A percentile compares a stretch with the other conserved stretches of the same genome.
Conservation (phyloP, 2,888 invertebrate species). For the Calameuta pallipes region DNA sequence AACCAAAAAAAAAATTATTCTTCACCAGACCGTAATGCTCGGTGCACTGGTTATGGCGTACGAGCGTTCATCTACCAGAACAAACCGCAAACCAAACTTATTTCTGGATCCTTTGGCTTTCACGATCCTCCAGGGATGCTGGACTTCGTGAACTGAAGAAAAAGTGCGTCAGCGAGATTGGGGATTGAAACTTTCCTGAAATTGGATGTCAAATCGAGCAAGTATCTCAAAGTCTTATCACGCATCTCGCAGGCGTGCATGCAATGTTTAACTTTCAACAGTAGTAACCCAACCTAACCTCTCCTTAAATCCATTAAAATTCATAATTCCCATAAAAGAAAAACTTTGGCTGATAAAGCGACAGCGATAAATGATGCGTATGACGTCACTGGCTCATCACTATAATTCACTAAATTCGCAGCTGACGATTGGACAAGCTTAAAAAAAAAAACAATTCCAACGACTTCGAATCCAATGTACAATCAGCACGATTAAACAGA, state of each 20-base stretch:
- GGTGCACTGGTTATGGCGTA: conserved; percentile 10
- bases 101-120: conserved; percentile 47
- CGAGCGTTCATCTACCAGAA: conserved; percentile 11
- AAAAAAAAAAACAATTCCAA: too few species aligned
- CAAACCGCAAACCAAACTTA: conserved; percentile 39
- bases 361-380: too few species aligned
- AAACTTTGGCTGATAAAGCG: too few species aligned
- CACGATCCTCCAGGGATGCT: conserved; percentile 40
- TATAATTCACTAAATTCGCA: too few species aligned
- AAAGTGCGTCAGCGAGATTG: conserved; percentile 37
- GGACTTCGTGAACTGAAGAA: conserved; percentile 23
- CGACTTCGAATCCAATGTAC: too few species aligned
- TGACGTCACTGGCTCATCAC: too few species aligned
- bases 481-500: too few species aligned
- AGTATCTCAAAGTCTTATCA: conserved; percentile 45
- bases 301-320: too few species aligned
- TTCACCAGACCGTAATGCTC: conserved; percentile 33
- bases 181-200: conserved; percentile 58
- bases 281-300: too few species aligned
- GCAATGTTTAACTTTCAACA: conserved; percentile 35
- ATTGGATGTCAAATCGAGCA: conserved; percentile 56
- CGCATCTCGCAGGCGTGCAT: conserved; percentile 35
- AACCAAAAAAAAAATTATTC: conserved; percentile 17
- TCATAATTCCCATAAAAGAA: too few species aligned
- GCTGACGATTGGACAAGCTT: too few species aligned